A percentile compares a stretch with the other conserved stretches of the same genome.
phyloP scores from a whole-genome alignment of 2,888 invertebrate species.

The Lasioglossum lativentre region DNA sequence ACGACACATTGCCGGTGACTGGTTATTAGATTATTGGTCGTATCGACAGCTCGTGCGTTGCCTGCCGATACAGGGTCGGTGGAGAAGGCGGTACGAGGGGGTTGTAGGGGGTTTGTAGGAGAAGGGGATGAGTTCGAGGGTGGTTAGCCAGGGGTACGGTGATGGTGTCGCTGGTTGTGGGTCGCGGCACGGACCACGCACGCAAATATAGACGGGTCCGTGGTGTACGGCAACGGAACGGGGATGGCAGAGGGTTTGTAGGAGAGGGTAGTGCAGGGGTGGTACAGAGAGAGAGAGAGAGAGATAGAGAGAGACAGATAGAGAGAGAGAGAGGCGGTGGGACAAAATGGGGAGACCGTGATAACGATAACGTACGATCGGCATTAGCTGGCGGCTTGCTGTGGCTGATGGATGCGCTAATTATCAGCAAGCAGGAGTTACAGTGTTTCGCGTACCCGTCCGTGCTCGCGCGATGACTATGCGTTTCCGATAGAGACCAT shows the following conservation, averaged over 20 bases:
- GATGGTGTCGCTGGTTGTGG: conserved; percentile 62
- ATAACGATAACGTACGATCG: conserved; percentile 85
- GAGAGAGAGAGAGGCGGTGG: conserved; percentile 65
- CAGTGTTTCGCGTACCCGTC: conserved; percentile 80
- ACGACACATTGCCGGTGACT: conserved; percentile 82
- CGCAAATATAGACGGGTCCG: conserved; percentile 71
- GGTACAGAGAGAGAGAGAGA: conserved; percentile 18
- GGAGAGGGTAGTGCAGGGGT: neutral
- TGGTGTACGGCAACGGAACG: conserved; percentile 27
- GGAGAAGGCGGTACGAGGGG: conserved; percentile 37
- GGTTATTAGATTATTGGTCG: conserved; percentile 84
- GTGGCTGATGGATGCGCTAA: conserved; percentile 85
- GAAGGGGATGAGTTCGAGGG: conserved; percentile 14
- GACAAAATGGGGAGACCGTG: conserved; percentile 83
- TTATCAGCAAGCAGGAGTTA: conserved; percentile 85
- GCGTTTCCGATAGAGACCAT: conserved; percentile 74
- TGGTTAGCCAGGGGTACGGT: conserved; percentile 44
- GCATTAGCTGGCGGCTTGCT: conserved; percentile 85
- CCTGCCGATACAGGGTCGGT: conserved; percentile 68
- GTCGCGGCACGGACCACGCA: conserved; percentile 73
- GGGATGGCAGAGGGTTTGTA: conserved; percentile 13
- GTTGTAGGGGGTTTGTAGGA: neutral
- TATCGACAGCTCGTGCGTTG: conserved; percentile 83
- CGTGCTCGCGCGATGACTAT: conserved; percentile 73
- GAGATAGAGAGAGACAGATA: conserved; percentile 43